Percentiles rank a stretch among this genome's conserved stretches.
Evolutionary conservation across 2,113 vertebrate species (phyloP).

Genomic region (Myocastor coypus): DNA sequence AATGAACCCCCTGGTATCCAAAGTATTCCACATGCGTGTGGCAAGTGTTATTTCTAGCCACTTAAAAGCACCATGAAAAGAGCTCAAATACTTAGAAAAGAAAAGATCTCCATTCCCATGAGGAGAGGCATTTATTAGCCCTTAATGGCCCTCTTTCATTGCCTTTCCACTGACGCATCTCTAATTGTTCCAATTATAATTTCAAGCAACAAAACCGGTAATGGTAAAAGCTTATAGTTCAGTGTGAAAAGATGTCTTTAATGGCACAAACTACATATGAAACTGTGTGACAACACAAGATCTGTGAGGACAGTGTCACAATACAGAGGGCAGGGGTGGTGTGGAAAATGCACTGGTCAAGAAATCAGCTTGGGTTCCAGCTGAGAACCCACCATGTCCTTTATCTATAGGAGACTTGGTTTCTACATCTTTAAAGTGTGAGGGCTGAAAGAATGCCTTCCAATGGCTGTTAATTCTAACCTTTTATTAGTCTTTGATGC

Average conservation of each 20-base stretch:
- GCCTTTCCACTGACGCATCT: conserved; percentile 73
- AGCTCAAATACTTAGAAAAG: conserved; percentile 68
- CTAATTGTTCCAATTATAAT: conserved; percentile 77
- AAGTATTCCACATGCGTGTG: conserved; percentile 58
- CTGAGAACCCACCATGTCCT: not conserved
- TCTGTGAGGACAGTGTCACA: not conserved
- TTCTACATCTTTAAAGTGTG: not conserved
- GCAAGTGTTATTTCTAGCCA: conserved; percentile 77
- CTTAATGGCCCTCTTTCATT: conserved; percentile 78
- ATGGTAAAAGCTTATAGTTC: conserved; percentile 24
- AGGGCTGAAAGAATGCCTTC: not conserved
- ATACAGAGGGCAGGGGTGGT: not conserved
- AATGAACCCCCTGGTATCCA: conserved; percentile 63
- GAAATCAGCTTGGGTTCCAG: not conserved
- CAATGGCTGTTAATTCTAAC: not conserved
- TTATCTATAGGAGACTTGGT: not conserved
- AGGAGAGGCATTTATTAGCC: conserved; percentile 75
- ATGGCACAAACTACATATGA: not conserved
- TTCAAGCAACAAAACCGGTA: conserved; percentile 64
- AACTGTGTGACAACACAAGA: not conserved
- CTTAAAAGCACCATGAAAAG: conserved; percentile 76
- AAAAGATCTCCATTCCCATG: conserved; percentile 59
- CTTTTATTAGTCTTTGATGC: not conserved
- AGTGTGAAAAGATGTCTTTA: conserved; percentile 53
- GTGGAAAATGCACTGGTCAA: not conserved